A percentile compares a stretch with the other conserved stretches of the same genome.
Conservation (phyloP, 2,113 vertebrate species). For the Albula glossodonta region DNA sequence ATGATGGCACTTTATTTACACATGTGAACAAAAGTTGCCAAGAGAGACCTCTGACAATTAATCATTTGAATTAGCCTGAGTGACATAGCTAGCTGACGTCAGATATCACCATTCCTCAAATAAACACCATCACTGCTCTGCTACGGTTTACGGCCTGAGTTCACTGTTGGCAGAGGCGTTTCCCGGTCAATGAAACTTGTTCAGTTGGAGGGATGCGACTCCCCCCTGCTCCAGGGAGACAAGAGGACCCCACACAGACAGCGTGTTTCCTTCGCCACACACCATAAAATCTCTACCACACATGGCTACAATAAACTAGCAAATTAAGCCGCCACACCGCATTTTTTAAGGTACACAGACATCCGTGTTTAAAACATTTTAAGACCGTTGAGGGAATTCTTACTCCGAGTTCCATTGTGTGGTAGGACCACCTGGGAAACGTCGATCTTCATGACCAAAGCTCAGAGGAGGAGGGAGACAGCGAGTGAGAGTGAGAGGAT, state of each 20-base stretch:
- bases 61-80: neutral
- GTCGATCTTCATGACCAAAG: neutral
- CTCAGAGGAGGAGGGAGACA: neutral
- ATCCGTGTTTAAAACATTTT: slow-evolving; percentile 72
- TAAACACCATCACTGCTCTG: neutral
- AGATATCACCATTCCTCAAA: neutral
- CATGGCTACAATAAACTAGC: slow-evolving; percentile 75
- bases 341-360: slow-evolving; percentile 71
- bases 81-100: slow-evolving; percentile 16
- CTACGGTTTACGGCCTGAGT: neutral
- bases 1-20: neutral
- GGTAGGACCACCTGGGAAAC: slow-evolving; percentile 69
- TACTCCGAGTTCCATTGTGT: slow-evolving; percentile 51
- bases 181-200: slow-evolving; percentile 27
- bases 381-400: slow-evolving; percentile 67
- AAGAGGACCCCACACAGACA: slow-evolving; percentile 72
- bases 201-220: slow-evolving; percentile 51
- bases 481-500: neutral
- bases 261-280: slow-evolving; percentile 58
- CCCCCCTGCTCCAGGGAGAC: slow-evolving; percentile 62
- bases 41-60: slow-evolving; percentile 4
- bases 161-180: neutral
- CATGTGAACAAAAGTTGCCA: slow-evolving; percentile 6
- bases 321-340: slow-evolving; percentile 70
- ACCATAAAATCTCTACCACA: slow-evolving; percentile 66